Evolutionary conservation across 2,797 vertebrate genomes (phyloP), one percentile per base, ranked within the genome.

Genomic region (Knipowitschia caucasica): DNA sequence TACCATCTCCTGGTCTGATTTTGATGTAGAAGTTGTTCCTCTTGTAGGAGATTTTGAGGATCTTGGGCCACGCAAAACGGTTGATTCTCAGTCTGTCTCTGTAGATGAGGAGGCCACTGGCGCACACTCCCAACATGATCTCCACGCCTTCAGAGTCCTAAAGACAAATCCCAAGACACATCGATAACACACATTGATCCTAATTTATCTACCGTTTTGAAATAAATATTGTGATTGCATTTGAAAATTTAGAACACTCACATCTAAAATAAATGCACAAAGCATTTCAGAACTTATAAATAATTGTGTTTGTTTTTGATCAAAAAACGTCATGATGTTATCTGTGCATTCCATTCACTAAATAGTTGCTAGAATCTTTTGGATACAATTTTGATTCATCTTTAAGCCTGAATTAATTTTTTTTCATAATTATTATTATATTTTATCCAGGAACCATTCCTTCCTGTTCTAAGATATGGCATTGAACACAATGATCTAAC

Each of bases 21-120:
- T 98, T 99, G 82, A 99, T 99, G 88, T 98, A 99, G 85, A 99
- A 99, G 81, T 97, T 99, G 86, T 98, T 99, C 75, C 97, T 93
- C 88, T 99, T 99, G 88, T 99, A 99, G 45, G 97, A 99, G 83
- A 99, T 99, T 88, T 99, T 99, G 73, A 99, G 92, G 78, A 99
- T 96, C 78, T 99, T 99, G 40, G 97, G 96, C 97, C 97, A 99
- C 50, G 97, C 96, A 35, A 99, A 99, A 71, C 97, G 89, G 70
- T 99, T 99, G 89, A 99, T 99, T 69, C 97, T 88, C 67, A 99
- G 90, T 59, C 95, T 85, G 85, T 99, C 96, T 63, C 95, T 92
- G 82, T 99, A 99, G 86, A 99, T 95, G 75, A 99, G 89, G 24
- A 99, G 88, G 56, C 97, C 97, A 61, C 97, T 99, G 20, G 95